Conservation (phyloP, 2,888 invertebrate species). For the Vanessa cardui region DNA sequence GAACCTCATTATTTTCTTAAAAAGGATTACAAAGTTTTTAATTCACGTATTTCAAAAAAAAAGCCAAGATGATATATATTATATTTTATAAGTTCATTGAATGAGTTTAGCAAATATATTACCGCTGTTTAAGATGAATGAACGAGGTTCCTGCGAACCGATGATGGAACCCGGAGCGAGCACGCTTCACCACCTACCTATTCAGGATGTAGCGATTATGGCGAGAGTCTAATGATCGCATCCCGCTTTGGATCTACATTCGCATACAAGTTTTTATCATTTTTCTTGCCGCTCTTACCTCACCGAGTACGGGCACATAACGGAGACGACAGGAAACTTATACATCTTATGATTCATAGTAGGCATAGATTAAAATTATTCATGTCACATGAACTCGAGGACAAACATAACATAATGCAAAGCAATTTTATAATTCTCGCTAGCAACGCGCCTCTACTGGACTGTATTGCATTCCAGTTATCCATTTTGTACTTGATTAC, state of each 20-base stretch:
- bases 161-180: slow-evolving; percentile 58
- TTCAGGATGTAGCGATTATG: slow-evolving; percentile 80
- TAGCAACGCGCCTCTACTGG: slow-evolving; percentile 30
- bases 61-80: too few relatives aligned
- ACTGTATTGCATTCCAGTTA: slow-evolving; percentile 33
- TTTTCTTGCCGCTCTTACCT: slow-evolving; percentile 64
- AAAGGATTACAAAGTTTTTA: too few relatives aligned
- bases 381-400: slow-evolving; percentile 37
- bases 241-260: slow-evolving; percentile 69
- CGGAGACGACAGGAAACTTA: slow-evolving; percentile 62
- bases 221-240: slow-evolving; percentile 78
- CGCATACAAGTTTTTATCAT: slow-evolving; percentile 69
- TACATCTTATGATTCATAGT: slow-evolving; percentile 47
- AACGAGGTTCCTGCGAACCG: slow-evolving; percentile 49
- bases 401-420: slow-evolving; percentile 38
- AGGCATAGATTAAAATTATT: slow-evolving; percentile 41
- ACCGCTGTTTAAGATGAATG: slow-evolving; percentile 64
- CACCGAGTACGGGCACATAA: slow-evolving; percentile 73
- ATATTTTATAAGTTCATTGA: not conserved
- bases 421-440: slow-evolving; percentile 37
- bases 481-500: slow-evolving; percentile 35
- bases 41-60: not conserved
- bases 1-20: too few relatives aligned
- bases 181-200: slow-evolving; percentile 77
- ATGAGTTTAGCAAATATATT: slow-evolving; percentile 19